Evolutionary conservation across 2,888 invertebrate species (phyloP).

Genomic region (Acronicta alni): DNA sequence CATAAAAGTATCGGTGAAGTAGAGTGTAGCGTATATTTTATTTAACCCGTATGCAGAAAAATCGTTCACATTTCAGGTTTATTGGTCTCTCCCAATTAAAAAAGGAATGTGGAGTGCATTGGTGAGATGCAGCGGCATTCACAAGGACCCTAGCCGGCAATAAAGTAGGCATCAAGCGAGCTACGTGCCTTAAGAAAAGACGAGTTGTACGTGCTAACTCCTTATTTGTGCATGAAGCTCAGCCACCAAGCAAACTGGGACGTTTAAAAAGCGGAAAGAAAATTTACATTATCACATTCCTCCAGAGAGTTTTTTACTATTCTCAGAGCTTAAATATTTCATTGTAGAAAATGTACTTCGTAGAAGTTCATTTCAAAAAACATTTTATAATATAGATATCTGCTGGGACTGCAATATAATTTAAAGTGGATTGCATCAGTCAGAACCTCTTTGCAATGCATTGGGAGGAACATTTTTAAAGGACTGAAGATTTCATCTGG

Average conservation of each 20-base stretch:
- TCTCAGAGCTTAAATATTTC: slow-evolving; percentile 58
- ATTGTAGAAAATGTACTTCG: slow-evolving; percentile 48
- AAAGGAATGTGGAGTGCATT: slow-evolving; percentile 68
- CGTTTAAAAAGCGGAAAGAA: slow-evolving; percentile 67
- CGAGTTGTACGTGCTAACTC: slow-evolving; percentile 74
- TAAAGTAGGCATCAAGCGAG: slow-evolving; percentile 81
- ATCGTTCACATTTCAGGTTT: slow-evolving; percentile 43
- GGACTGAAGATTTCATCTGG: slow-evolving; percentile 5
- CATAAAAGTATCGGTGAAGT: slow-evolving; percentile 3
- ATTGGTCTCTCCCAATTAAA: slow-evolving; percentile 65
- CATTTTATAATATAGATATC: slow-evolving; percentile 33
- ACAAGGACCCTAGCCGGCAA: slow-evolving; percentile 70
- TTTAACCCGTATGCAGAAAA: slow-evolving; percentile 31
- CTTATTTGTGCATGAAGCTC: slow-evolving; percentile 66
- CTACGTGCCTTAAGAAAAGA: slow-evolving; percentile 77
- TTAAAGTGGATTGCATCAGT: slow-evolving; percentile 32
- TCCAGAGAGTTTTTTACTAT: slow-evolving; percentile 63
- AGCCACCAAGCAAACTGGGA: slow-evolving; percentile 65
- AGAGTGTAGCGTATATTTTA: slow-evolving; percentile 5
- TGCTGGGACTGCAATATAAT: slow-evolving; percentile 33
- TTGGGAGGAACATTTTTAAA: slow-evolving; percentile 11
- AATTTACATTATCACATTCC: slow-evolving; percentile 75
- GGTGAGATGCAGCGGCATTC: slow-evolving; percentile 66
- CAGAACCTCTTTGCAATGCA: slow-evolving; percentile 18
- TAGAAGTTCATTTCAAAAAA: slow-evolving; percentile 45